Percentiles rank a stretch among this genome's conserved stretches.
Evolutionary conservation across 1,140 invertebrate genomes (phyloP).

Genomic region (Lordiphosa clarofinis): DNA sequence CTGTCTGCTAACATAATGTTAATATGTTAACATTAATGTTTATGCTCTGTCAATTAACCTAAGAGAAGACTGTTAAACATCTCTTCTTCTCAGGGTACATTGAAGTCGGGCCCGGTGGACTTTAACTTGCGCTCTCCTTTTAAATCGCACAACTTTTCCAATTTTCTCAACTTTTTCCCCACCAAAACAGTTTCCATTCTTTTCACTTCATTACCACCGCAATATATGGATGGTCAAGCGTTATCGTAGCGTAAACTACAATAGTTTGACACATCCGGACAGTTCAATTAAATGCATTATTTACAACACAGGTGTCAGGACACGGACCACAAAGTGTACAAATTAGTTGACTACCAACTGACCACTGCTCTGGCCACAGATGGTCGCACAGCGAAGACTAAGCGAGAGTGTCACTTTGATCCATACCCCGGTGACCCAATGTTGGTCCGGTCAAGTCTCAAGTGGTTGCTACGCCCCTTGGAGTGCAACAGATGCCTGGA

Average conservation of each 20-base stretch:
- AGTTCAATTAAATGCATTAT: slow-evolving; percentile 74
- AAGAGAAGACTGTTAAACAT: too few relatives aligned
- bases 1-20: too few relatives aligned
- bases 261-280: slow-evolving; percentile 31
- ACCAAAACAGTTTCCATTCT: background rate
- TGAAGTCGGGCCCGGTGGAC: too few relatives aligned
- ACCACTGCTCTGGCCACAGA: slow-evolving; percentile 19
- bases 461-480: background rate
- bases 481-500: slow-evolving; percentile 25
- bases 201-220: slow-evolving; percentile 32
- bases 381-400: slow-evolving; percentile 34
- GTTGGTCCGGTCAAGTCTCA: slow-evolving; percentile 19
- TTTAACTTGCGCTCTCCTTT: too few relatives aligned
- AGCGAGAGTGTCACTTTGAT: slow-evolving; percentile 26
- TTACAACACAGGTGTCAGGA: slow-evolving; percentile 51
- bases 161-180: too few relatives aligned
- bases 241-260: slow-evolving; percentile 2
- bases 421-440: too few relatives aligned
- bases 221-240: slow-evolving; percentile 26
- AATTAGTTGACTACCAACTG: slow-evolving; percentile 44
- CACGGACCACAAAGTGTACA: slow-evolving; percentile 68
- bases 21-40: too few relatives aligned
- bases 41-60: too few relatives aligned
- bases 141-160: too few relatives aligned
- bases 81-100: too few relatives aligned